Base-by-base conservation (phyloP, 2,113 vertebrate species). In the Mungos mungo region DNA sequence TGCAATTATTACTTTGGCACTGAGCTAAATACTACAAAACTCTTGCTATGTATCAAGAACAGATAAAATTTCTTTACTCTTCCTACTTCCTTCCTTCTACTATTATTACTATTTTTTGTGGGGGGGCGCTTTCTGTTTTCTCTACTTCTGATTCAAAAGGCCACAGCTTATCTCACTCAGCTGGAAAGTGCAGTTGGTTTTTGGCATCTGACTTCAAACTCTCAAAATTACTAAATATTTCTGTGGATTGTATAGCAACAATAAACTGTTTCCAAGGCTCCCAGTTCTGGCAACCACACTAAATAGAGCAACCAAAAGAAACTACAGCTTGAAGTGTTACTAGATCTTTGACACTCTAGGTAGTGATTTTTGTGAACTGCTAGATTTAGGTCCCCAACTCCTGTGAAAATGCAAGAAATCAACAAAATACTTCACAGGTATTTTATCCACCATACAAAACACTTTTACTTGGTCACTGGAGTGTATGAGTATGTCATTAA, bases 271-370 rank as follows among this genome's bases (percentile, higher is more conserved):
- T 81, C 81, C 45, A 84, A 88, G 81, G 66, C 63, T 97, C 82
- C 77, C 72, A 88, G 47, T 95, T 93, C 35, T 87, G 92, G 83
- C 87, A 95, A 92, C 21, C 18, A 90, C 65, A 69, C 66, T 71
- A 92, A 95, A 93, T 1, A 96, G 77, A 41, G 66, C 65, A 95
- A 96, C 71, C 47, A 90, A 81, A 97, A 96, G 92, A 96, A 92
- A 93, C 0, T 33, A 29, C 3, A 13, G 66, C 68, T 88, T 94
- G 11, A 93, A 76, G 25, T 88, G 90, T 88, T 60, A 63, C 52
- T 76, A 74, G 35, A 68, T 82, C 81, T 94, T 94, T 94, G 63
- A 88, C 33, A 71, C 72, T 95, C 25, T 23, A 93, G 29, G 60
- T 54, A 89, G 81, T 68, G n/a, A 88, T 27, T 97, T 74, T 74